Evolutionary conservation across 64 coral and sea anemone species (phyloP), one percentile per base, ranked within the genome.

Genomic region (Montipora sp.): DNA sequence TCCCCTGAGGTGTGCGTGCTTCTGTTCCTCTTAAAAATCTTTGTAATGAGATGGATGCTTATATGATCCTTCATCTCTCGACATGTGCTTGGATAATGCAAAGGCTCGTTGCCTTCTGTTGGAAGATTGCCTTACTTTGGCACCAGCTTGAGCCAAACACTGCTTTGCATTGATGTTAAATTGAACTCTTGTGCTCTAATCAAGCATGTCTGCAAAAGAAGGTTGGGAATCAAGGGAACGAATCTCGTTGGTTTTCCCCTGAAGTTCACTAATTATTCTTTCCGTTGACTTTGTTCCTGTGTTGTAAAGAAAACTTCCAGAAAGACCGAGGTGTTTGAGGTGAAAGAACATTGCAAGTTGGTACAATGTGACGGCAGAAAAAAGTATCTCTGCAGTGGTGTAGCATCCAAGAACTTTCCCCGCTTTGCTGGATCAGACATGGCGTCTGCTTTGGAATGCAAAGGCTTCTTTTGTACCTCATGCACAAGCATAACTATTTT

Each of bases 121-220:
- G 3, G 59, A 7, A 14, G 81, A 61, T n/a, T 7, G 3, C 15
- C 19, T 84, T 23, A 93, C 83, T 2, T 80, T 11, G 27, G 8
- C 72, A 51, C 72, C 90, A 12, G 72, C 69, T 22, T 8, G 13
- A 1, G 80, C 71, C 24, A 92, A 79, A 36, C 80, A 23, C 15
- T 18, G 16, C 48, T 92, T 92, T 47, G 81, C 90, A 77, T 92
- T 92, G 51, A 85, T 15, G 47, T 92, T 92, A 11, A 84, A 92
- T 36, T 93, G 91, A 18, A 93, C 76, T 8, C 61, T 93, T 2
- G 91, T 68, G 59, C 75, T 15, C 71, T 80, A 80, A 2, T 93
- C 51, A 10, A 76, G 76, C 91, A 93, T 93, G 49, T 74, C 76
- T 51, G 3, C 83, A 93, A 87, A 93, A 13, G 83, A 71, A 14